Percentiles rank a stretch among this genome's conserved stretches.
Evolutionary conservation across 2,797 vertebrate genomes (phyloP).

Genomic region (Eutrigla gurnardus): DNA sequence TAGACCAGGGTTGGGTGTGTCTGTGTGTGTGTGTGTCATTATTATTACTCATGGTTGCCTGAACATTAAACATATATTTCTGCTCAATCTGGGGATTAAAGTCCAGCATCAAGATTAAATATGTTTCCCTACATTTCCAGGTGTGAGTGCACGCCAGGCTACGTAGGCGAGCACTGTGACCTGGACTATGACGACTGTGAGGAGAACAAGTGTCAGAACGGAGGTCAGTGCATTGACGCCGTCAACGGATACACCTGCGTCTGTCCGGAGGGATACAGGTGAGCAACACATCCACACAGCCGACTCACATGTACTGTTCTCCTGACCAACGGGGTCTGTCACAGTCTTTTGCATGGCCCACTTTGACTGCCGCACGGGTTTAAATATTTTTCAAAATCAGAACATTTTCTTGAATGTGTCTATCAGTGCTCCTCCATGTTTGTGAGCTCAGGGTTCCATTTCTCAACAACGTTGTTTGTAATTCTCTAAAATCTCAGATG

Average conservation of each 20-base stretch:
- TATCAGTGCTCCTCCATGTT: background rate
- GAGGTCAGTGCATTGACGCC: conserved; percentile 93
- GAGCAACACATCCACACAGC: conserved; percentile 8
- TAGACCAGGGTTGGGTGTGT: background rate
- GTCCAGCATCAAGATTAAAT: background rate
- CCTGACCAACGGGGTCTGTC: too few relatives aligned
- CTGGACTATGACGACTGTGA: conserved; percentile 94
- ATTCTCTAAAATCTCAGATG: background rate
- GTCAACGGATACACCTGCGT: conserved; percentile 95
- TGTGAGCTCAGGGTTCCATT: background rate
- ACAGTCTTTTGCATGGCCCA: background rate
- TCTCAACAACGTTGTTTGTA: background rate
- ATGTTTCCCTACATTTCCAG: conserved; percentile 70
- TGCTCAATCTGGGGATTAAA: background rate
- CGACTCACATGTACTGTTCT: conserved; percentile 2
- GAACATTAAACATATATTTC: background rate
- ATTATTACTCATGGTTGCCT: background rate
- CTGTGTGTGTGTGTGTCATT: background rate
- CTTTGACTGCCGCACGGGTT: background rate
- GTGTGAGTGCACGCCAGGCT: conserved; percentile 97
- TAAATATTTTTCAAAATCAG: background rate
- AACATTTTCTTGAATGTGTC: background rate
- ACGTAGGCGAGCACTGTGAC: conserved; percentile 93
- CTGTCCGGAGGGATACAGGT: conserved; percentile 97
- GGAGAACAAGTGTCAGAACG: conserved; percentile 97